Percentiles rank a stretch among this genome's conserved stretches.
Evolutionary conservation across 2,888 invertebrate genomes (phyloP).

Genomic region (Phalera bucephala): DNA sequence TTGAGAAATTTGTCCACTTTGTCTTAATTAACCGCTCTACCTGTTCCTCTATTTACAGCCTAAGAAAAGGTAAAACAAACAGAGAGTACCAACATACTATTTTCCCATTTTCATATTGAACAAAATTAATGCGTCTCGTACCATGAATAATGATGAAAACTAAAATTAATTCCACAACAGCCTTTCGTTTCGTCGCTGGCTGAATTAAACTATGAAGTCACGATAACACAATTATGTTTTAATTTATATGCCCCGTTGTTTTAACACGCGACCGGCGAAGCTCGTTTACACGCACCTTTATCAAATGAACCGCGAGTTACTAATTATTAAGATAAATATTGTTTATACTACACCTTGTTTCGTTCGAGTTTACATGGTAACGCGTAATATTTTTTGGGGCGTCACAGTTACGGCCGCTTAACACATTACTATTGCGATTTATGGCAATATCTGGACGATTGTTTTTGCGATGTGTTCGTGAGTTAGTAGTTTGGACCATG

Average conservation of each 20-base stretch:
- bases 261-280: constrained; percentile 65
- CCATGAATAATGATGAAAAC: constrained; percentile 13
- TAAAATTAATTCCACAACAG: constrained; percentile 31
- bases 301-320: constrained; percentile 70
- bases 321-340: constrained; percentile 82
- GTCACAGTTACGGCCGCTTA: constrained; percentile 43
- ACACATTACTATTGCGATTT: constrained; percentile 44
- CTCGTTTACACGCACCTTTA: constrained; percentile 73
- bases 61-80: too few relatives aligned
- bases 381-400: constrained; percentile 50
- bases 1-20: too few relatives aligned
- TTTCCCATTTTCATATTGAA: neutral
- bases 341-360: constrained; percentile 73
- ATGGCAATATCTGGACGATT: constrained; percentile 34
- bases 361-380: constrained; percentile 60
- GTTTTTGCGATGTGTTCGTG: constrained; percentile 29
- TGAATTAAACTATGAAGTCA: constrained; percentile 76
- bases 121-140: neutral
- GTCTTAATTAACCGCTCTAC: too few relatives aligned
- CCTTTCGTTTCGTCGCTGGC: constrained; percentile 51
- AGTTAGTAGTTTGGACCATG: constrained; percentile 27
- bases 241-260: constrained; percentile 75
- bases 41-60: too few relatives aligned
- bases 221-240: constrained; percentile 83
- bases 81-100: too few relatives aligned